phyloP scores from a whole-genome alignment of 2,797 vertebrate species.

The Phataginus tetradactyla region DNA sequence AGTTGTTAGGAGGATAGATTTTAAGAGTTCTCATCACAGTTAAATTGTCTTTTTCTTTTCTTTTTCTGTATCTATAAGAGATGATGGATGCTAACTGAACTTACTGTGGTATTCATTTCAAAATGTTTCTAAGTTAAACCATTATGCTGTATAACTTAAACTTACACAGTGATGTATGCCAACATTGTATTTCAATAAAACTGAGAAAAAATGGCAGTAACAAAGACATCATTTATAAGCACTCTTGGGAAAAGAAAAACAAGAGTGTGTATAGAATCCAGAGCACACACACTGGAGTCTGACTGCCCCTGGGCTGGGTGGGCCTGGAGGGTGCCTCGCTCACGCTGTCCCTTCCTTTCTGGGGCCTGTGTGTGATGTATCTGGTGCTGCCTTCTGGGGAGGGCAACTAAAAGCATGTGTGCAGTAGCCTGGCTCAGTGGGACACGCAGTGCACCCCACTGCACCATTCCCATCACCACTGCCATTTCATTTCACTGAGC shows the following conservation, averaged over 20 bases:
- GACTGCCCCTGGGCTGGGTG: no score
- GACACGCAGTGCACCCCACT: fast-evolving
- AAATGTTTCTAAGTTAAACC: not conserved
- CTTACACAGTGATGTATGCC: not conserved
- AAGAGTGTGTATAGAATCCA: not conserved
- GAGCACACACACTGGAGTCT: not conserved
- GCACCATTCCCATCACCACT: not conserved
- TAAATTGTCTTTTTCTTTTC: not conserved
- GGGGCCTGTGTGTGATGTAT: not conserved
- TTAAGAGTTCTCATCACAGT: not conserved
- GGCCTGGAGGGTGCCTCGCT: not conserved
- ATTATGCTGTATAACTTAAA: not conserved
- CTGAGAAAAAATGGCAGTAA: not conserved
- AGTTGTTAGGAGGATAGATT: not conserved
- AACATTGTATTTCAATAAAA: not conserved
- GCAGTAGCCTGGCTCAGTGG: not conserved
- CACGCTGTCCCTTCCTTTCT: not conserved
- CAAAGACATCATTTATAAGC: not conserved
- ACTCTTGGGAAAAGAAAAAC: not conserved
- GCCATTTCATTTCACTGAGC: no score
- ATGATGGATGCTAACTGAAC: not conserved
- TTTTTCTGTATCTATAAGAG: no score
- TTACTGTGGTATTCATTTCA: not conserved
- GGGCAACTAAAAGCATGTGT: not conserved
- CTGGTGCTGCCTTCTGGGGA: no score